These are phyloP conservation scores for Heliothis peltigera DNA, from an alignment of 2,888 invertebrate species.

Conservation along the genomic window DNA sequence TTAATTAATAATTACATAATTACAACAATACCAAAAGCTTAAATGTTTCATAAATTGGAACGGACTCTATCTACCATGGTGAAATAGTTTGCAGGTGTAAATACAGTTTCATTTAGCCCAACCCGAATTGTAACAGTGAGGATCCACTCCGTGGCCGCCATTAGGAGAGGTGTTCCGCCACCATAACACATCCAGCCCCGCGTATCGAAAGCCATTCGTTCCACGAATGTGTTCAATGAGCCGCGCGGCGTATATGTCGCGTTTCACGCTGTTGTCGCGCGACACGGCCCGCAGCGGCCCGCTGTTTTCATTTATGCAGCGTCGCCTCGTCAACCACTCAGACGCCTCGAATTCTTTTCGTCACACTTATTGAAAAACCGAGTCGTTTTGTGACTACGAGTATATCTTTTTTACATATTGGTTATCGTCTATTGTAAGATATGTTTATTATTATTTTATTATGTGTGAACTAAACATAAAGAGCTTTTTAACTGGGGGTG, in stretches of 20 bases:
- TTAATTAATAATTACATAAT: too few relatives aligned
- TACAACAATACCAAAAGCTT: too few relatives aligned
- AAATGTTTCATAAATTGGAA: too few relatives aligned
- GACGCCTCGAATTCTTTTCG: conserved; percentile 39
- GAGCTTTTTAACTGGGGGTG: not conserved
- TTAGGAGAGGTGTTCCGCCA: conserved; percentile 17
- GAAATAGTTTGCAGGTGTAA: not conserved
- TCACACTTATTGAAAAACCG: conserved; percentile 53
- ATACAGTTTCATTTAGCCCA: not conserved
- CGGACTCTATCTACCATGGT: too few relatives aligned
- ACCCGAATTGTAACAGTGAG: not conserved
- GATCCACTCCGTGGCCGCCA: conserved; percentile 9
- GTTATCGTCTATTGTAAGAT: not conserved
- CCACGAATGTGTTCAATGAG: conserved; percentile 63
- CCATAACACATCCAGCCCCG: conserved; percentile 25
- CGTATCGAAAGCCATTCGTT: conserved; percentile 60
- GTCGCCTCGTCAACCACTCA: conserved; percentile 51
- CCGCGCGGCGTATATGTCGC: conserved; percentile 52
- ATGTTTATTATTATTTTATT: not conserved
- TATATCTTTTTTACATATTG: conserved; percentile 1
- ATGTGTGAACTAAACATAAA: not conserved
- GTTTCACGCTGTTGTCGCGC: conserved; percentile 44
- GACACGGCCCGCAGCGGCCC: conserved; percentile 25
- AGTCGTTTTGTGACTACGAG: conserved; percentile 29
- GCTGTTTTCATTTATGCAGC: conserved; percentile 53